Conservation (phyloP, 2,797 vertebrate species). For the Lycodopsis pacificus region DNA sequence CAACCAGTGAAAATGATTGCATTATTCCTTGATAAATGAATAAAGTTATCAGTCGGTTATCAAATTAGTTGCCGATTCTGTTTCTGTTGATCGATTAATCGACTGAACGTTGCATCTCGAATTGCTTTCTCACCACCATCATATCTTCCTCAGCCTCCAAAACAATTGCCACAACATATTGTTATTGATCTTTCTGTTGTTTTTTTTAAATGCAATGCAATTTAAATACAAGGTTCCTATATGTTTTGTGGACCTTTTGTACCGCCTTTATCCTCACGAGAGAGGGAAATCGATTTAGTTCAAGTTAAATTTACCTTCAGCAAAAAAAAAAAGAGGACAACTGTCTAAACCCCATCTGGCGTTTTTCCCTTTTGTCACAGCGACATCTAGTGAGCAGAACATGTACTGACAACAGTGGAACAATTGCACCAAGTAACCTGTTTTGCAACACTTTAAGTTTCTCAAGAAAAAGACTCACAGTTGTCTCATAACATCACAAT, state of each 20-base stretch:
- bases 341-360: neutral
- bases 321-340: constrained; percentile 2
- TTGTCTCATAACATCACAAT: neutral
- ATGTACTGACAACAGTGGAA: constrained; percentile 24
- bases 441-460: constrained; percentile 16
- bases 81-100: neutral
- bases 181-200: neutral
- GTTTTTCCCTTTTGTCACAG: constrained; percentile 71
- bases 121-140: neutral
- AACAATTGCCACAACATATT: neutral
- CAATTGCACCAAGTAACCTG: neutral
- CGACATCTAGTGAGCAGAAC: constrained; percentile 80
- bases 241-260: constrained; percentile 3
- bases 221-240: neutral
- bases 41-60: neutral
- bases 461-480: neutral
- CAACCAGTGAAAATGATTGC: neutral
- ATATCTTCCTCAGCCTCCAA: neutral
- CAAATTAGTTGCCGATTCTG: neutral
- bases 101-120: neutral
- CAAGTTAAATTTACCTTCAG: constrained; percentile 8
- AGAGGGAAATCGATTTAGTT: neutral
- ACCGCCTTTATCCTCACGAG: neutral
- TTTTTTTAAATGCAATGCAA: neutral
- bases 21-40: neutral